Evolutionary conservation across 2,888 invertebrate genomes (phyloP), one percentile per base, ranked within the genome.

Genomic region (Acanthosepion pharaonis): DNA sequence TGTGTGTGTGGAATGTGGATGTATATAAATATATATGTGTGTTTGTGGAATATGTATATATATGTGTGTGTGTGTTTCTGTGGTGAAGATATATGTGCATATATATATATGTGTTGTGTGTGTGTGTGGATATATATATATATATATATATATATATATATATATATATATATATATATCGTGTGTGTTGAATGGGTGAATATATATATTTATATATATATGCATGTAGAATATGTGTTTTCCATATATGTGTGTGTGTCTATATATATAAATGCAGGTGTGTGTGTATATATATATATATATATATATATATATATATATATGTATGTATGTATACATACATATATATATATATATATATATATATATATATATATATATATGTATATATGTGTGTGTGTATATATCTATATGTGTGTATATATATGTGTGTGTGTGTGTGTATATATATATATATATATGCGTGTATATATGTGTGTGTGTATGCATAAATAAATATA

Each of bases 211-310:
- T 33, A 2, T 42, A 2, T 42, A 42, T 42, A 42, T 42, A 42
- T 42, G 42, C 2, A 42, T 92, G 93, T 91, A 20, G 91, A 55
- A n/a, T 92, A 51, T 94, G 25, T 59, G 64, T 94, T 33, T 94
- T 94, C 6, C 91, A 91, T 94, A 25, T 94, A 28, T 94, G n/a
- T 94, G 5, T 91, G 11, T 94, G 23, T 91, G 49, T 94, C 5
- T 94, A 42, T 51, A 3, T 92, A 55, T 94, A 28, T 93, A 42
- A 92, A 49, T 94, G 55, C 2, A 2, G 1, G 42, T 42, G 42
- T 94, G 64, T 94, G n/a, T 94, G 23, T 92, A 55, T 94, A 28
- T 93, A 42, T 94, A 49, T 42, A 42, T 42, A 11, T 92, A 42
- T 95, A 94, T 92, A n/a, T 91, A 3, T 94, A 18, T 94, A 0